These are phyloP conservation scores for Julus scanicus DNA, from an alignment of 2,888 invertebrate genomes.

Conservation along the genomic window DNA sequence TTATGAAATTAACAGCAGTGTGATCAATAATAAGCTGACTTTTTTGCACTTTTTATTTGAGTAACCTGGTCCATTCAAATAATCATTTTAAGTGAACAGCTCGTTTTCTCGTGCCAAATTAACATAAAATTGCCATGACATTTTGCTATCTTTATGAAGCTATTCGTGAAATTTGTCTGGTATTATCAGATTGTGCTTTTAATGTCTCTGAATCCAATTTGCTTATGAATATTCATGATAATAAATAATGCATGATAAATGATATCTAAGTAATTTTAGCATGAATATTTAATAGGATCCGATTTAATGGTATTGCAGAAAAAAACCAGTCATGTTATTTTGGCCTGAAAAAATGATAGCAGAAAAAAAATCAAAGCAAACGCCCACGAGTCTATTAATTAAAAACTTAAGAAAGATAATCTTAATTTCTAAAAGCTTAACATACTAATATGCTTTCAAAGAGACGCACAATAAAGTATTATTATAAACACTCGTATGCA, in stretches of 20 bases:
- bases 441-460: no score
- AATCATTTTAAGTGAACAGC: slow-evolving; percentile 15
- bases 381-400: slow-evolving; percentile 7
- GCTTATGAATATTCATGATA: slow-evolving; percentile 44
- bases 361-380: not conserved
- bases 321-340: slow-evolving; percentile 7
- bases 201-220: slow-evolving; percentile 43
- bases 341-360: not conserved
- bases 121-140: slow-evolving; percentile 3
- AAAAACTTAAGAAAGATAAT: not conserved
- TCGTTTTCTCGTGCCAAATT: slow-evolving; percentile 27
- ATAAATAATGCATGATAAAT: slow-evolving; percentile 41
- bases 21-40: not conserved
- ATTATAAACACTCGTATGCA: no score
- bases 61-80: not conserved
- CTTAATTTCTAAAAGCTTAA: not conserved
- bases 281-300: slow-evolving; percentile 45
- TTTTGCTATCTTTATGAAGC: slow-evolving; percentile 41
- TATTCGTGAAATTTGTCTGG: slow-evolving; percentile 31
- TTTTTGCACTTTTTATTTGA: not conserved
- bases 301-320: slow-evolving; percentile 41
- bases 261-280: slow-evolving; percentile 29
- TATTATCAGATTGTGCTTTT: slow-evolving; percentile 50
- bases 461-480: no score
- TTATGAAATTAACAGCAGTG: no score